Conservation (phyloP, 2,797 vertebrate species). For the Aselliscus stoliczkanus region DNA sequence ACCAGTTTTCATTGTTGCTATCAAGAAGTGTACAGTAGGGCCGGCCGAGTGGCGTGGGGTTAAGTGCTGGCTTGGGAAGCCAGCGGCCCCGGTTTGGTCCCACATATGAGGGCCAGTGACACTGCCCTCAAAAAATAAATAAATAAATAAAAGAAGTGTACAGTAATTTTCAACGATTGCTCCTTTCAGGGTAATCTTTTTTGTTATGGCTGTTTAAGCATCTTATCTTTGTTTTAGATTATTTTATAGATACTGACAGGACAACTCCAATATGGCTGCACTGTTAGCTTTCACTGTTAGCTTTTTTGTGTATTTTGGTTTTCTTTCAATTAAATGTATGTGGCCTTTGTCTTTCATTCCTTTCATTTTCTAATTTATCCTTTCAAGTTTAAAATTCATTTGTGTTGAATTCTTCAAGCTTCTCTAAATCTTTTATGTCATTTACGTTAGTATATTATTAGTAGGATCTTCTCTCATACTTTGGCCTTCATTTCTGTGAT, state of each 20-base stretch:
- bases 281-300: background rate
- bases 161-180: background rate
- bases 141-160: no score
- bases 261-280: background rate
- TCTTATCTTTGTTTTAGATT: constrained; percentile 1
- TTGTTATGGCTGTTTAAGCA: background rate
- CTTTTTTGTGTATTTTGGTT: background rate
- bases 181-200: background rate
- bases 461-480: background rate
- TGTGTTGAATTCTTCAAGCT: background rate
- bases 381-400: background rate
- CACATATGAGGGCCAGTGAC: no score
- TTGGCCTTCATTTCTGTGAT: background rate
- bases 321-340: background rate
- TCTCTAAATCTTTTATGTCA: background rate
- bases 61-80: no score
- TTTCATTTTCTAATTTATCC: constrained; percentile 14
- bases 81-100: no score
- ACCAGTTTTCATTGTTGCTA: background rate
- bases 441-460: background rate
- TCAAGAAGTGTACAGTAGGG: background rate
- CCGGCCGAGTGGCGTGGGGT: no score
- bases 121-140: no score
- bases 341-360: background rate
- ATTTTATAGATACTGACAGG: background rate